Evolutionary conservation across 2,797 vertebrate genomes (phyloP).

Genomic region (Odontamblyopus lacepedii): DNA sequence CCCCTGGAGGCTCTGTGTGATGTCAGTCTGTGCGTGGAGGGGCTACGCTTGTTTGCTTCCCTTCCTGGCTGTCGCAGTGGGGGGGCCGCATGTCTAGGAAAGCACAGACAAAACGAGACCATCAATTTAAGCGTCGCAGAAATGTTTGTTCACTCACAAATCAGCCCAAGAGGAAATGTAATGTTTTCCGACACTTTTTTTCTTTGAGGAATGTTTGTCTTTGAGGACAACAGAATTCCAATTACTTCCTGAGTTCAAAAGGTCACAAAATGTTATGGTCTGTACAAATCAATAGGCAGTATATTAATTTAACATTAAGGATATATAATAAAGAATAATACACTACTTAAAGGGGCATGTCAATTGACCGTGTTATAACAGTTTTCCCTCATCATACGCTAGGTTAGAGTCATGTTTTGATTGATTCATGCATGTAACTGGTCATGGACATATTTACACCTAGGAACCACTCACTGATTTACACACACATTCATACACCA

Average conservation of each 20-base stretch:
- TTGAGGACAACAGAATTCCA: conserved; percentile 49
- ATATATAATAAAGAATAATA: no score
- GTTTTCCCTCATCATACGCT: no score
- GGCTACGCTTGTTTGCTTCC: conserved; percentile 56
- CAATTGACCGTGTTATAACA: no score
- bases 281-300: not conserved
- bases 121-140: conserved; percentile 59
- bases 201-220: conserved; percentile 33
- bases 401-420: no score
- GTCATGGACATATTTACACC: no score
- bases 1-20: not conserved
- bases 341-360: no score
- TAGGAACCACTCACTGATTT: no score
- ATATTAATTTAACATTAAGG: no score
- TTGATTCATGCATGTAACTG: no score
- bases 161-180: conserved; percentile 30
- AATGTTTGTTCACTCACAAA: conserved; percentile 52
- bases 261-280: not conserved
- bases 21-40: conserved; percentile 11
- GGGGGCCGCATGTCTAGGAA: conserved; percentile 48
- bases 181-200: conserved; percentile 27
- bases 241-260: conserved; percentile 44
- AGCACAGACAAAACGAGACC: conserved; percentile 59
- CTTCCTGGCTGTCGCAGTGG: conserved; percentile 51
- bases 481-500: no score